Evolutionary conservation across 2,113 vertebrate genomes (phyloP).

Genomic region (Lontra canadensis): DNA sequence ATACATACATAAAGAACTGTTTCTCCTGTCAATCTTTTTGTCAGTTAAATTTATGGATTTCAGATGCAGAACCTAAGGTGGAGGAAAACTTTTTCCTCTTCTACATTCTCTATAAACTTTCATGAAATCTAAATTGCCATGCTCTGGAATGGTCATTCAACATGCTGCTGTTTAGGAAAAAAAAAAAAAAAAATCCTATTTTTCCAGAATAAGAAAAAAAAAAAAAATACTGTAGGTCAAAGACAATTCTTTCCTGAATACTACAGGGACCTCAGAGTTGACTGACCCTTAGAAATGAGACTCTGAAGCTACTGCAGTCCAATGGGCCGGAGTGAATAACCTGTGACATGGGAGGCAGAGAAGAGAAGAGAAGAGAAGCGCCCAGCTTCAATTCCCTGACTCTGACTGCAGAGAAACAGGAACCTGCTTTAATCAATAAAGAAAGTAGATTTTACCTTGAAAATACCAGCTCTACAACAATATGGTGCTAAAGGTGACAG

Average conservation of each 20-base stretch:
- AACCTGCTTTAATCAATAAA: background rate
- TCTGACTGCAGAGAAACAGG: background rate
- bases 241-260: background rate
- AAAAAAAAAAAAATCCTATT: background rate
- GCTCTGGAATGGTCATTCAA: background rate
- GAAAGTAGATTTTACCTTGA: constrained; percentile 18
- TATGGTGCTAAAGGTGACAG: background rate
- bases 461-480: background rate
- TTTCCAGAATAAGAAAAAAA: background rate
- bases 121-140: background rate
- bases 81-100: background rate
- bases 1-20: background rate
- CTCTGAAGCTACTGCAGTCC: background rate
- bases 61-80: background rate
- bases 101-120: background rate
- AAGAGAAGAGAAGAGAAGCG: background rate
- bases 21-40: background rate
- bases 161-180: background rate
- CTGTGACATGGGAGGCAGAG: background rate
- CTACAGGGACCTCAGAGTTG: background rate
- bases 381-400: background rate
- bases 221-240: background rate
- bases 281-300: background rate
- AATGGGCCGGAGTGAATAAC: background rate
- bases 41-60: background rate